Evolutionary conservation across 37 sponge, comb jelly and placozoan species (phyloP).

Genomic region (Dysidea cf. avara): DNA sequence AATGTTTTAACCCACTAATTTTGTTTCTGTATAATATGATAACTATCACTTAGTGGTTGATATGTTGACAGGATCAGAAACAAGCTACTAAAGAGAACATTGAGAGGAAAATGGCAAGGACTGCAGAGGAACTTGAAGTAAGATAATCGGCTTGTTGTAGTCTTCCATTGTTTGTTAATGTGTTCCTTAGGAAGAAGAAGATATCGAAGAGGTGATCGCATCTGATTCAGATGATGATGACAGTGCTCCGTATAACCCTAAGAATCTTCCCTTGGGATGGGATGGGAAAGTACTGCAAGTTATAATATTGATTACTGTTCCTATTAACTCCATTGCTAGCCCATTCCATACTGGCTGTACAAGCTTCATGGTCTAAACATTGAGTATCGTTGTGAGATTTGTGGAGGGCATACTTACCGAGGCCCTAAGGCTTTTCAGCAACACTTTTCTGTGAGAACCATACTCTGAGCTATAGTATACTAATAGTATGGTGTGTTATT

Average conservation of each 20-base stretch:
- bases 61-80: slow-evolving; percentile 76
- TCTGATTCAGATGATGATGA: slow-evolving; percentile 83
- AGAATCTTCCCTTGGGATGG: slow-evolving; percentile 99
- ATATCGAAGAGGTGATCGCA: slow-evolving; percentile 41
- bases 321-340: slow-evolving; percentile 31
- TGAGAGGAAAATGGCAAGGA: slow-evolving; percentile 90
- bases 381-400: slow-evolving; percentile 95
- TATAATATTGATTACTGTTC: background rate
- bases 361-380: slow-evolving; percentile 98
- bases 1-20: too few relatives aligned
- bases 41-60: background rate
- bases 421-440: slow-evolving; percentile 98
- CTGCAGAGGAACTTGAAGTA: slow-evolving; percentile 91
- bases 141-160: too few relatives aligned
- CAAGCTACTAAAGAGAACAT: slow-evolving; percentile 92
- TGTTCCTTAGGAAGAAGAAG: slow-evolving; percentile 62
- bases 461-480: background rate
- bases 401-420: slow-evolving; percentile 89
- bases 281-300: slow-evolving; percentile 83
- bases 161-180: slow-evolving; percentile 26
- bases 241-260: slow-evolving; percentile 90
- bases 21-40: background rate
- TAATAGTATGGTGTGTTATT: background rate
- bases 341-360: slow-evolving; percentile 99
- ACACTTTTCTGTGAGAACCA: slow-evolving; percentile 85